These are phyloP conservation scores for Dermatemys mawii DNA, from an alignment of 2,113 vertebrate genomes.

Conservation along the genomic window DNA sequence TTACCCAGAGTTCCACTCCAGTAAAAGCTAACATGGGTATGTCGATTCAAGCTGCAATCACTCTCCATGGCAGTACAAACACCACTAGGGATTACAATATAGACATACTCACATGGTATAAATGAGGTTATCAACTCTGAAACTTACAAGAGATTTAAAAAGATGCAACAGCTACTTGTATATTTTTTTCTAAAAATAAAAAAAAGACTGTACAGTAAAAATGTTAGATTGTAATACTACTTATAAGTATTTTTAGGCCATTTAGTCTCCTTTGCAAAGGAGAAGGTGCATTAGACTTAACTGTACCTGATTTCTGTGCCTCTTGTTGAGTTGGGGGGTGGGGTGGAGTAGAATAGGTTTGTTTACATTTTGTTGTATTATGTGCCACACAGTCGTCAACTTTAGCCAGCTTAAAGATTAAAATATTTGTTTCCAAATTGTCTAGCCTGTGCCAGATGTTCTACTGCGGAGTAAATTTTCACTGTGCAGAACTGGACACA, in stretches of 20 bases:
- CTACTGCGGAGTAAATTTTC: not conserved
- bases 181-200: not conserved
- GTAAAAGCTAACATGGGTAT: not conserved
- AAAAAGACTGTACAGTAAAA: not conserved
- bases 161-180: rapidly evolving
- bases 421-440: not conserved
- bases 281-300: not conserved
- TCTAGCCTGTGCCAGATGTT: rapidly evolving
- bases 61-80: not conserved
- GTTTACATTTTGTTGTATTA: not conserved
- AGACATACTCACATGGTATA: no score
- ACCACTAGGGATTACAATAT: not conserved
- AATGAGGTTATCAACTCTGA: no score
- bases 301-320: not conserved
- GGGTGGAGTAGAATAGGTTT: not conserved
- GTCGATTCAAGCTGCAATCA: not conserved
- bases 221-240: not conserved
- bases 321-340: rapidly evolving
- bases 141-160: not conserved
- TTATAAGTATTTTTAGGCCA: not conserved
- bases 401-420: not conserved
- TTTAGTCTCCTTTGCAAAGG: not conserved
- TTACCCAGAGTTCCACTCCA: not conserved
- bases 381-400: not conserved
- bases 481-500: not conserved